phyloP scores from a whole-genome alignment of 1,140 invertebrate genomes.

The Saccostrea cuccullata region DNA sequence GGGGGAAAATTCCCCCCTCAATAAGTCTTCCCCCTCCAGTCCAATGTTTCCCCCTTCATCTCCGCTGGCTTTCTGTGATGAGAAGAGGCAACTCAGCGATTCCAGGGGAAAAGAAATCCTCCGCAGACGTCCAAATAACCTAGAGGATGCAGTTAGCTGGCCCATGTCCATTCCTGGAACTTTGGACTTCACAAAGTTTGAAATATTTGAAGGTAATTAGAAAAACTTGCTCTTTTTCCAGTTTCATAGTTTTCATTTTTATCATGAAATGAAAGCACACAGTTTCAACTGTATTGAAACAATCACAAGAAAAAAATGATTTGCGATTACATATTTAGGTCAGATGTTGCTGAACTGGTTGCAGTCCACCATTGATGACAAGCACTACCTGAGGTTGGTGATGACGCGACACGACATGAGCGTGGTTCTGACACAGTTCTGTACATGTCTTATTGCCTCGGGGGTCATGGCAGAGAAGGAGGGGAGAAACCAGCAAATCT shows the following conservation, averaged over 20 bases:
- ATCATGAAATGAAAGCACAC: background rate
- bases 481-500: conserved; percentile 84
- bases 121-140: conserved; percentile 42
- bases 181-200: conserved; percentile 65
- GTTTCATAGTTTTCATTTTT: background rate
- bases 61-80: conserved; percentile 25
- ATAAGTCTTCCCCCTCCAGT: background rate
- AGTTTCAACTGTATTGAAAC: no score
- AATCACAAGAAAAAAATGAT: background rate
- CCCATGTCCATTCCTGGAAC: conserved; percentile 63
- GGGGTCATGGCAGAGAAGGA: conserved; percentile 89
- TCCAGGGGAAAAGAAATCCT: conserved; percentile 5
- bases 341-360: conserved; percentile 95
- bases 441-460: conserved; percentile 91
- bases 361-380: conserved; percentile 86
- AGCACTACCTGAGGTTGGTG: conserved; percentile 82
- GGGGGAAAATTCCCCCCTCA: background rate
- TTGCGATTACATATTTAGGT: conserved; percentile 81
- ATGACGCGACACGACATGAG: conserved; percentile 86
- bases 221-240: background rate
- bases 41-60: conserved; percentile 30
- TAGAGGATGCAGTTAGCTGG: conserved; percentile 68
- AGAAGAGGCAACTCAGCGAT: conserved; percentile 10
- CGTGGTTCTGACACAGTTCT: conserved; percentile 88
- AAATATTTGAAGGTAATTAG: conserved; percentile 71